Base-by-base conservation (phyloP, 2,797 vertebrate species). In the Pseudomugil tenellus region DNA sequence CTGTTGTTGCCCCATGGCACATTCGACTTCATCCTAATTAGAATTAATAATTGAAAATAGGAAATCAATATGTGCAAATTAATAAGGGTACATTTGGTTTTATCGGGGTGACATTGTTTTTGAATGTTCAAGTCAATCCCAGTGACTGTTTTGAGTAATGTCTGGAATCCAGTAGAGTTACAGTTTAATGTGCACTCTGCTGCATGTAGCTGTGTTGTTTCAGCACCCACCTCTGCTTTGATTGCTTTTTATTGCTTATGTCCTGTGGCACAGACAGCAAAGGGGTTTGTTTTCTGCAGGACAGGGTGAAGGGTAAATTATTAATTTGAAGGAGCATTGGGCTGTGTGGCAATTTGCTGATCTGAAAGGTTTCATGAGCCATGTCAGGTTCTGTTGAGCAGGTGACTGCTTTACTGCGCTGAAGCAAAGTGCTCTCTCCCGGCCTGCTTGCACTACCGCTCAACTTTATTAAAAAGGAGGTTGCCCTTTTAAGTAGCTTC, bases 21-120 rank as follows among this genome's bases (percentile, higher is more conserved):
- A 93, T 95, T 95, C 94, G 93, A 93, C 95, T 95, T 95, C 95
- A 96, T 96, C 94, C 96, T 98, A 97, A 98, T 98, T 97, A 97
- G 94, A 96, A 97, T 98, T 97, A 97, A 97, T 99, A 97, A 98
- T 99, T 98, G 96, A 95, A 97, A 97, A 98, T 95, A 95, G 96
- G 96, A 97, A 98, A 98, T 98, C 97, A 83, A 98, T 98, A 87
- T 92, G 94, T 95, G 95, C 95, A 96, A 96, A 97, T 97, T 92
- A 96, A 94, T 92, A 90, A 83, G 84, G 90, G 91, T 93, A 90
- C 91, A 94, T 93, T 93, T 84, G 81, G 73, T 92, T 94, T 94
- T 95, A 95, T 95, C 87, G 77, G 93, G 87, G 91, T 96, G 95
- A 96, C 96, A 94, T 88, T 94, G 92, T 93, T 91, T 87, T 85